phyloP scores from a whole-genome alignment of 2,888 invertebrate genomes.

The Embidobia sp. region DNA sequence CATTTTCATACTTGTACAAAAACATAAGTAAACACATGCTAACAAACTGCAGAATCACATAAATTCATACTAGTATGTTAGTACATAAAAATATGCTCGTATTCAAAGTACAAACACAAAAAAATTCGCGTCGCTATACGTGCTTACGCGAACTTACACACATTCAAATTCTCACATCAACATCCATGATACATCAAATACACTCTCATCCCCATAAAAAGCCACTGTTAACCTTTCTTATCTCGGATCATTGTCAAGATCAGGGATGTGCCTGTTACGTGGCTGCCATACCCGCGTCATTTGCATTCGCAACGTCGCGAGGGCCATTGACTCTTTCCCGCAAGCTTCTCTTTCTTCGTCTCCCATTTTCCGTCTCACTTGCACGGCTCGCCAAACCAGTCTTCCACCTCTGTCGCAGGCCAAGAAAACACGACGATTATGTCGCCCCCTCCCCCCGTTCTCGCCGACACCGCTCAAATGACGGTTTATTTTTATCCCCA shows the following conservation, averaged over 20 bases:
- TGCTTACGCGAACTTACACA: too few relatives aligned
- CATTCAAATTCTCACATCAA: too few relatives aligned
- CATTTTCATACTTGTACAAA: too few relatives aligned
- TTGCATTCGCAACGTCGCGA: slow-evolving; percentile 45
- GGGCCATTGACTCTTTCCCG: slow-evolving; percentile 58
- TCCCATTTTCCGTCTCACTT: slow-evolving; percentile 4
- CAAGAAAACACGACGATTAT: slow-evolving; percentile 14
- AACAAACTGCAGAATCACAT: too few relatives aligned
- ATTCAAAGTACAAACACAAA: too few relatives aligned
- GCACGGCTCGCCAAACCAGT: not conserved
- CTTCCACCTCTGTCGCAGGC: slow-evolving; percentile 1
- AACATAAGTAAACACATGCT: too few relatives aligned
- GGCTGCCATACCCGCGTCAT: slow-evolving; percentile 29
- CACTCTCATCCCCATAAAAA: not conserved
- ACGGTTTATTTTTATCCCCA: slow-evolving; percentile 43
- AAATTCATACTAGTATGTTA: too few relatives aligned
- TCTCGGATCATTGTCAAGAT: slow-evolving; percentile 64
- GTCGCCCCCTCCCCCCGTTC: not conserved
- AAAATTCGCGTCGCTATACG: too few relatives aligned
- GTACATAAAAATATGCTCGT: too few relatives aligned
- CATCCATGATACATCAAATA: too few relatives aligned
- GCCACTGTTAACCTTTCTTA: slow-evolving; percentile 50
- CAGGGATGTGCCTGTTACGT: slow-evolving; percentile 62
- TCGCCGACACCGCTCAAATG: slow-evolving; percentile 17
- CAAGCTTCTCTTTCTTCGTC: slow-evolving; percentile 29